Conservation (phyloP, 2,113 vertebrate species). For the Triplophysa siluroides region DNA sequence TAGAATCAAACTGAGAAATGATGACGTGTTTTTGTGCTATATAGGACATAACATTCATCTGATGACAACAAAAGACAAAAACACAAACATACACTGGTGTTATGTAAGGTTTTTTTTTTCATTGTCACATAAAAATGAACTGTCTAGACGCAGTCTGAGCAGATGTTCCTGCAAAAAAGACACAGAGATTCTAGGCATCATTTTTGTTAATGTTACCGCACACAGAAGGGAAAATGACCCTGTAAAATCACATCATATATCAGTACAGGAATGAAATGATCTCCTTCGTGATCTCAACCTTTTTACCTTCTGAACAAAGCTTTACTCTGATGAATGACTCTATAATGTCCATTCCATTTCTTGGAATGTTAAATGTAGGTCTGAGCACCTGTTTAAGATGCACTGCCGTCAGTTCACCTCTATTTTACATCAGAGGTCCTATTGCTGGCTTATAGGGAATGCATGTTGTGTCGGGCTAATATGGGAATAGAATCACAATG, state of each 20-base stretch:
- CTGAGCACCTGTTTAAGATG: slow-evolving; percentile 23
- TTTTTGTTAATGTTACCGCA: slow-evolving; percentile 27
- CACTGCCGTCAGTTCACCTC: not conserved
- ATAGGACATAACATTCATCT: no score
- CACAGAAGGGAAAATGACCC: not conserved
- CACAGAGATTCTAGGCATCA: not conserved
- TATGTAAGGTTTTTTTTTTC: not conserved
- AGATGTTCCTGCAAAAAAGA: not conserved
- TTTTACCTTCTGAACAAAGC: slow-evolving; percentile 4
- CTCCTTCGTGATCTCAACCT: slow-evolving; percentile 2
- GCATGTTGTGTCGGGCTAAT: slow-evolving; percentile 7
- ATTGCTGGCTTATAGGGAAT: not conserved
- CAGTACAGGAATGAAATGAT: not conserved
- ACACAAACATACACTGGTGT: not conserved
- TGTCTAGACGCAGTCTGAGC: not conserved
- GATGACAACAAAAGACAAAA: no score
- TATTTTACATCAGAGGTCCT: slow-evolving; percentile 27
- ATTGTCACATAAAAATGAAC: slow-evolving; percentile 1
- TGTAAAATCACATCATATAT: slow-evolving; percentile 21
- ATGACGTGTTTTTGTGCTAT: no score
- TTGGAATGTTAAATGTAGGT: slow-evolving; percentile 8
- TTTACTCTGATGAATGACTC: slow-evolving; percentile 36
- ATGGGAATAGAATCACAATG: slow-evolving; percentile 16
- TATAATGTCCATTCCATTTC: slow-evolving; percentile 23
- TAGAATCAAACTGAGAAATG: not conserved